Percentiles rank a stretch among this genome's conserved stretches.
Conservation (phyloP, 92 coral and sea anemone species). For the Epizoanthus ramosus region DNA sequence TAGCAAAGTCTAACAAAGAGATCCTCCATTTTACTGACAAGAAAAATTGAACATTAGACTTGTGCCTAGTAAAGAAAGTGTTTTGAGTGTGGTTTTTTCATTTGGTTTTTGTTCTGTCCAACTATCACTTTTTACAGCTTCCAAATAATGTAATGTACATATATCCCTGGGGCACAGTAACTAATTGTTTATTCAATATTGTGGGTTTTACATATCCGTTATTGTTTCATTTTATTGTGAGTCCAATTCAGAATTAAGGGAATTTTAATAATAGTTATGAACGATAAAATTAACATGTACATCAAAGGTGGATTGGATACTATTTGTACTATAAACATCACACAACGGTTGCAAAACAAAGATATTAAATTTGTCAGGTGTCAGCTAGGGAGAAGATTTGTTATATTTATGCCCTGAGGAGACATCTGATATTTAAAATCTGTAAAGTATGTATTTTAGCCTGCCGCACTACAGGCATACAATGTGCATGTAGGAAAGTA, state of each 20-base stretch:
- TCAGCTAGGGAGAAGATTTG: conserved; percentile 22
- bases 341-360: conserved; percentile 20
- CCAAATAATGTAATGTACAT: conserved; percentile 6
- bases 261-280: conserved; percentile 35
- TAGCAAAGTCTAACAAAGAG: conserved; percentile 1
- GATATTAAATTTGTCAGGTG: conserved; percentile 49
- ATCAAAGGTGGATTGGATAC: background rate
- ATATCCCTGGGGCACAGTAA: conserved; percentile 6
- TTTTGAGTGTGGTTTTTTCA: conserved; percentile 7
- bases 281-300: conserved; percentile 21
- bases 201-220: conserved; percentile 25
- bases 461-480: conserved; percentile 10
- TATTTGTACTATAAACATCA: conserved; percentile 24
- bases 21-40: conserved; percentile 28
- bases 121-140: background rate
- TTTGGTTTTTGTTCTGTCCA: background rate
- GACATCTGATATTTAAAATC: conserved; percentile 48
- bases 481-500: conserved; percentile 24
- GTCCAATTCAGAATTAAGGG: conserved; percentile 25
- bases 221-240: conserved; percentile 13
- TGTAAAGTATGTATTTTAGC: conserved; percentile 48
- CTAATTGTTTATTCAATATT: conserved; percentile 3
- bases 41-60: conserved; percentile 9
- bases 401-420: conserved; percentile 39
- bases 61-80: background rate